Evolutionary conservation across 2,113 vertebrate genomes (phyloP).

Genomic region (Pollachius pollachius): DNA sequence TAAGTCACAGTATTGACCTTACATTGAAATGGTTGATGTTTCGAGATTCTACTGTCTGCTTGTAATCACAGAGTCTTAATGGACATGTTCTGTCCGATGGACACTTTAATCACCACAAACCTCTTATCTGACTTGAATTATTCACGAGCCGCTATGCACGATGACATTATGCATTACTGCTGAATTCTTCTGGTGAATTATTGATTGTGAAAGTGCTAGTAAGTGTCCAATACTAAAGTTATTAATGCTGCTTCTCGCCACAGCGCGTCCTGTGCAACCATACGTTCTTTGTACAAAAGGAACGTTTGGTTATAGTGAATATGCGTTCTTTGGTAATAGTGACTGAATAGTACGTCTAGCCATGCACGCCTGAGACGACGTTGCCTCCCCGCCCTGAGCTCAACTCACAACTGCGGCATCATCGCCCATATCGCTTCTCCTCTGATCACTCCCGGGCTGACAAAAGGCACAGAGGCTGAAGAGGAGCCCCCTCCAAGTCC

Average conservation of each 20-base stretch:
- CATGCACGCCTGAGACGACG: too few relatives aligned
- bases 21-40: slow-evolving; percentile 9
- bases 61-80: not conserved
- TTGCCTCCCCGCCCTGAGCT: too few relatives aligned
- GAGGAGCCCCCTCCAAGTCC: not conserved
- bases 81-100: not conserved
- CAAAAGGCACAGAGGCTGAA: slow-evolving; percentile 13
- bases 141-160: not conserved
- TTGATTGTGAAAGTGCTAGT: too few relatives aligned
- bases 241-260: too few relatives aligned
- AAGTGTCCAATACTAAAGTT: too few relatives aligned
- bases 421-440: not conserved
- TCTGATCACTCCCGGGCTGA: not conserved
- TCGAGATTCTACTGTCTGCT: not conserved
- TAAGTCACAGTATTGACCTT: slow-evolving; percentile 9
- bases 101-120: not conserved
- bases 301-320: too few relatives aligned
- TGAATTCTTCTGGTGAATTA: too few relatives aligned
- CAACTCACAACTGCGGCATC: too few relatives aligned
- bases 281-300: too few relatives aligned
- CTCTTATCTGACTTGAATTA: not conserved
- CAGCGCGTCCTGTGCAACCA: too few relatives aligned
- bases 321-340: too few relatives aligned
- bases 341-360: too few relatives aligned
- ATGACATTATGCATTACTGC: not conserved